Evolutionary conservation across 2,888 invertebrate species (phyloP), one percentile per base, ranked within the genome.

Genomic region (Hecatera dysodea): DNA sequence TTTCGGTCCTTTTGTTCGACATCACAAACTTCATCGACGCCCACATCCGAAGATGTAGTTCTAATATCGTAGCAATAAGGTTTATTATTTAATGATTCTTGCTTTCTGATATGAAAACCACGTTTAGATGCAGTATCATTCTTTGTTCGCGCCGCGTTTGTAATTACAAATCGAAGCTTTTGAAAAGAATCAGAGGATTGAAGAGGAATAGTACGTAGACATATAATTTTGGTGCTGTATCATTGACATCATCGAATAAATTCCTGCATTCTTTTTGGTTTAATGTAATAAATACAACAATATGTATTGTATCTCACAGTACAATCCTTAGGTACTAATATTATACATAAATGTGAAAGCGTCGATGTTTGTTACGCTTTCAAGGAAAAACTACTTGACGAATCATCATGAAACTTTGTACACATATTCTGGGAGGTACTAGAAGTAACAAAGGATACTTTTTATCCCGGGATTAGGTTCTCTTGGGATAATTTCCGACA

Each of bases 131-230:
- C 76, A 22, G 73, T 75, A 63, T 67, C 62, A 80, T 73, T 83
- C 83, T 90, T 90, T 90, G 90, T 88, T 84, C 83, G 80, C 78
- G 75, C 89, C 90, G 89, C 86, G 62, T 64, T 82, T 77, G 83
- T 87, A 84, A 88, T 86, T 86, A 88, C 85, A 86, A 78, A 88
- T 86, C 84, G 82, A 87, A 86, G 78, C 81, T 78, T 82, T 87
- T 77, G 81, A 86, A 85, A 81, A 80, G 79, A 88, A 78, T 78
- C 80, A 66, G 81, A 86, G 82, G 79, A 85, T 84, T 85, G 81
- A 76, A 79, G 53, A 80, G 84, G 63, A 78, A 79, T 82, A 79
- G 68, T 74, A 78, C 71, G 75, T 75, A 81, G 78, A 74, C 73
- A 64, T 87, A 80, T 88, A 86, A 87, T 87, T 87, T 86, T 60